These are phyloP conservation scores for Drosophila ananassae DNA, from an alignment of 1,140 invertebrate genomes.

Conservation along the genomic window DNA sequence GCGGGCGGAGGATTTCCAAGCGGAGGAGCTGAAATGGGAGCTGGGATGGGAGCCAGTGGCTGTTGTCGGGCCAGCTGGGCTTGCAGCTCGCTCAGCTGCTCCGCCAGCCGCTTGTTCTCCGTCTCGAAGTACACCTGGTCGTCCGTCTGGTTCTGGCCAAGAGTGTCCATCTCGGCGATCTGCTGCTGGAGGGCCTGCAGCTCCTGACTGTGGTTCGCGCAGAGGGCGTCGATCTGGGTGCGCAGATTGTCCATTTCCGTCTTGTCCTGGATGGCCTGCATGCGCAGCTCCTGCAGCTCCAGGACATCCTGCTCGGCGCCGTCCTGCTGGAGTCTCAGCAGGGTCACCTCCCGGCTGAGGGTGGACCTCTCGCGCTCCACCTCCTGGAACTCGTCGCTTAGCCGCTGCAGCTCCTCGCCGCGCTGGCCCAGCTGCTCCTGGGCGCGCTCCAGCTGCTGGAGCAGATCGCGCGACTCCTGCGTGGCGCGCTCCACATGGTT, in stretches of 20 bases:
- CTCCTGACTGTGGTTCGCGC: conserved; percentile 75
- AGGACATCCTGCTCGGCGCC: conserved; percentile 75
- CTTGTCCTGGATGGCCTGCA: conserved; percentile 81
- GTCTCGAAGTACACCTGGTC: conserved; percentile 82
- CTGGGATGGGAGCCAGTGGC: neutral
- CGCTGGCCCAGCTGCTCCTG: conserved; percentile 85
- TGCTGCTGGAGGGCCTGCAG: conserved; percentile 70
- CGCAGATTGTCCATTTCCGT: conserved; percentile 81
- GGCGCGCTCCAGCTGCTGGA: conserved; percentile 85
- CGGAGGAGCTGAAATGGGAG: neutral
- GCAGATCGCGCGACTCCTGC: conserved; percentile 84
- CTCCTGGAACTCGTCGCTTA: conserved; percentile 82
- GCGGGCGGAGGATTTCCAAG: conserved; percentile 28
- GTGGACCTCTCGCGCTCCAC: conserved; percentile 62
- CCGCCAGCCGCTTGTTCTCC: conserved; percentile 78
- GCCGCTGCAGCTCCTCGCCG: conserved; percentile 84
- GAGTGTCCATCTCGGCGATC: conserved; percentile 73
- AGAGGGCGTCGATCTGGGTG: conserved; percentile 69
- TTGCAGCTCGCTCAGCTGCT: conserved; percentile 74
- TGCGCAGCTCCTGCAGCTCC: conserved; percentile 78
- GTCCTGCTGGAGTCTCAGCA: conserved; percentile 78
- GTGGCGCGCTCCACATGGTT: conserved; percentile 86
- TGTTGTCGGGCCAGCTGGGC: conserved; percentile 53
- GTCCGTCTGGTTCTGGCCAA: conserved; percentile 81
- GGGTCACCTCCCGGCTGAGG: conserved; percentile 67